Percentiles rank a stretch among this genome's conserved stretches.
These are phyloP conservation scores for Tonatia bakeri DNA, from an alignment of 2,113 vertebrate genomes.

Conservation along the genomic window DNA sequence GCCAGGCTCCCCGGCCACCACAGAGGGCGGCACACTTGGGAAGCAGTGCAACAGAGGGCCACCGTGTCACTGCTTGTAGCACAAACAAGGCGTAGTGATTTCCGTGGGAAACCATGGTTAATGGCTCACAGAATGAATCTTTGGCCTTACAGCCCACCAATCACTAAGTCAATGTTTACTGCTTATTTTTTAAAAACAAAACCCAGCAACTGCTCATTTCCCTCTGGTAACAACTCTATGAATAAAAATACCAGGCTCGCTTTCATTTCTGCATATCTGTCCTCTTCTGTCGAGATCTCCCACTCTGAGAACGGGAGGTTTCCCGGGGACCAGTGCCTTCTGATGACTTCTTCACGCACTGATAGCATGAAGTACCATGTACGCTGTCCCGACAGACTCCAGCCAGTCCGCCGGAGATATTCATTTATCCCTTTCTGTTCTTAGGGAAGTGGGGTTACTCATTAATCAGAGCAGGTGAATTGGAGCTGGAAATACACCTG, in stretches of 20 bases:
- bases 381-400: neutral
- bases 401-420: neutral
- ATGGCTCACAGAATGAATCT: neutral
- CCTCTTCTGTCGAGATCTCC: neutral
- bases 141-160: neutral
- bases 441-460: neutral
- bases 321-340: neutral
- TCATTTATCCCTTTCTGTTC: neutral
- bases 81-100: neutral
- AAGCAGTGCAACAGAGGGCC: neutral
- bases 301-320: neutral
- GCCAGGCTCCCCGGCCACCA: too few species aligned
- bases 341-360: accelerated
- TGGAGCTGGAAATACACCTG: neutral
- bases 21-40: neutral
- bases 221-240: neutral
- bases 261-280: neutral
- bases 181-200: neutral
- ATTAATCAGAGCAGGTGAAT: neutral
- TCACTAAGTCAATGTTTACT: neutral
- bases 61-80: neutral
- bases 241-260: neutral
- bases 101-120: neutral
- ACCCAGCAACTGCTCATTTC: neutral
- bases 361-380: accelerated